Conservation (phyloP, 2,888 invertebrate genomes). For the Pilophorus perplexus region DNA sequence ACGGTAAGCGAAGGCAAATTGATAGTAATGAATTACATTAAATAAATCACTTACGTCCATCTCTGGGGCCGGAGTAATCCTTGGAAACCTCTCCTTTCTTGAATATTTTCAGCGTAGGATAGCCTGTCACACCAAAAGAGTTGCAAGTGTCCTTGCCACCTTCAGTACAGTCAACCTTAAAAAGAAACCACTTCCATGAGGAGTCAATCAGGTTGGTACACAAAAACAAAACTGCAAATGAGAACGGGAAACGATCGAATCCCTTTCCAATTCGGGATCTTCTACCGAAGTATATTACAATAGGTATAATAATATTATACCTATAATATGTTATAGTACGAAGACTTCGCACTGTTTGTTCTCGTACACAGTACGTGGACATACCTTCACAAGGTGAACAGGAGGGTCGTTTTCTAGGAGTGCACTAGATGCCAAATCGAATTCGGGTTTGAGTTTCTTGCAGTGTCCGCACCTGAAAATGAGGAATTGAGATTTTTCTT, state of each 20-base stretch:
- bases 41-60: slow-evolving; percentile 56
- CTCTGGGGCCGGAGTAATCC: slow-evolving; percentile 94
- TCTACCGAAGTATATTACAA: neutral
- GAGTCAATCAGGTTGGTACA: too few relatives aligned
- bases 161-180: slow-evolving; percentile 80
- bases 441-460: slow-evolving; percentile 95
- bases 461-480: slow-evolving; percentile 84
- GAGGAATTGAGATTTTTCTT: too few relatives aligned
- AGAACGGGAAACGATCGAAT: too few relatives aligned
- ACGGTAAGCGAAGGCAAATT: too few relatives aligned
- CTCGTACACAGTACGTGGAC: neutral
- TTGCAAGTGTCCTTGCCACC: slow-evolving; percentile 86
- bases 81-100: slow-evolving; percentile 80
- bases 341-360: too few relatives aligned
- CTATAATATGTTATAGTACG: too few relatives aligned
- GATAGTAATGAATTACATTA: too few relatives aligned
- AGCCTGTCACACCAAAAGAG: slow-evolving; percentile 88
- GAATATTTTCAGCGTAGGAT: slow-evolving; percentile 97
- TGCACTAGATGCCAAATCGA: slow-evolving; percentile 85
- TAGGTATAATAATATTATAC: neutral
- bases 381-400: slow-evolving; percentile 56
- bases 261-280: too few relatives aligned
- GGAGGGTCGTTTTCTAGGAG: slow-evolving; percentile 78
- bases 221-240: too few relatives aligned
- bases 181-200: neutral